Base-by-base conservation (phyloP, 2,113 vertebrate genomes). In the Orcinus orca region DNA sequence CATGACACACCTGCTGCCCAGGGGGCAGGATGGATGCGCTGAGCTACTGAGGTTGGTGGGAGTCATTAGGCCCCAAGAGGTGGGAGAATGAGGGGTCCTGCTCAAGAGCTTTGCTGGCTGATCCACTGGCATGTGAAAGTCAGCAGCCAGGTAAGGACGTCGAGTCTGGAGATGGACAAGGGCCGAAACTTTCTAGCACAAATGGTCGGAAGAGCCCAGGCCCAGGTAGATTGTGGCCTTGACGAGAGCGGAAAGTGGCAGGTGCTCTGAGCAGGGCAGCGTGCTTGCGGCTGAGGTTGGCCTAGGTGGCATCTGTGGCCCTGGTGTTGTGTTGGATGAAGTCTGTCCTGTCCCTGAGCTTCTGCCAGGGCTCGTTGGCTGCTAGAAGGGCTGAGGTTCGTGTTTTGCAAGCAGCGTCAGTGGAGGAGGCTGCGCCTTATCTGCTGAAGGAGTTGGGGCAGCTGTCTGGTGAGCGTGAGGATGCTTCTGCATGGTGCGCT, bases 401-500 rank as follows among this genome's bases (percentile, higher is more conserved):
- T 95, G 93, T 89, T 80, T 74, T 68, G 77, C 26, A 50, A 84
- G 60, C 44, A 63, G 93, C 13, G 29, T 80, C 86, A 23, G 83
- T 31, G 90, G 47, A 84, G 83, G 79, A 50, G 87, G 90, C 87
- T 13, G 67, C 3, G 67, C 62, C 15, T 2, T 82, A 4, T 88
- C 71, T 95, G 88, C 58, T 10, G 29, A 36, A 58, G 36, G 95
- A 55, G 85, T 36, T 2, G 14, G 74, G 83, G 60, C 20, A 23
- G 77, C 70, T 62, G 41, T 73, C 33, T 12, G 25, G 67, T 85
- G 88, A 21, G 73, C 2, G 3, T 71, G 38, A 94, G 41, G 68
- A n/a, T 8, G 79, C 55, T 95, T 97, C 44, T 96, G 94, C 88
- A 44, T 12, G 44, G 65, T 96, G 73, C 6, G 60, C 95, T 94